phyloP scores from a whole-genome alignment of 2,888 invertebrate species.

The Athalia rosae region DNA sequence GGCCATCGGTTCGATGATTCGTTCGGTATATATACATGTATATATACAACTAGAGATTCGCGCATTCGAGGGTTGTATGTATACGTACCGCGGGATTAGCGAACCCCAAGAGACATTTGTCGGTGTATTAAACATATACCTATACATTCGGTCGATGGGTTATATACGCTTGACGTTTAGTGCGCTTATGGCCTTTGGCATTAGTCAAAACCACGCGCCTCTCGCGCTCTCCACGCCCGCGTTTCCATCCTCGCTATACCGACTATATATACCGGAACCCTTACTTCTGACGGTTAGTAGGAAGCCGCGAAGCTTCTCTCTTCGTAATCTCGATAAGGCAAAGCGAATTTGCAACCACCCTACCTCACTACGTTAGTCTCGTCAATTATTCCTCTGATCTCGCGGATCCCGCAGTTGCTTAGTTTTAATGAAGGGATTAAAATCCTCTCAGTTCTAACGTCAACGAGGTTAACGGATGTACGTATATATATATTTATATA shows the following conservation, averaged over 20 bases:
- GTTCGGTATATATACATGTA: too few relatives aligned
- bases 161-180: slow-evolving; percentile 26
- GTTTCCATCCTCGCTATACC: not conserved
- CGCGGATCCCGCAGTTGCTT: slow-evolving; percentile 33
- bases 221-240: not conserved
- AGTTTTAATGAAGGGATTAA: slow-evolving; percentile 33
- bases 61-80: too few relatives aligned
- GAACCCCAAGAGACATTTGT: too few relatives aligned
- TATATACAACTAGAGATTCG: too few relatives aligned
- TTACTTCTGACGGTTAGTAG: not conserved
- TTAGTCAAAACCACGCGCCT: slow-evolving; percentile 4
- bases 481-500: not conserved
- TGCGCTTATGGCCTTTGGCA: slow-evolving; percentile 19
- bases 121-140: too few relatives aligned
- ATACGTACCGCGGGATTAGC: too few relatives aligned
- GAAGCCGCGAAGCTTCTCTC: slow-evolving; percentile 42
- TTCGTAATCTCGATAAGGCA: slow-evolving; percentile 52
- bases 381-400: slow-evolving; percentile 35
- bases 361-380: slow-evolving; percentile 42
- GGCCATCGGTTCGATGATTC: not conserved
- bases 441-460: slow-evolving; percentile 22
- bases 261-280: not conserved
- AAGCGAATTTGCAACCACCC: slow-evolving; percentile 3
- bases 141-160: too few relatives aligned
- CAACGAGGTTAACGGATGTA: not conserved